A percentile compares a stretch with the other conserved stretches of the same genome.
phyloP scores from a whole-genome alignment of 2,888 invertebrate species.

The Idaea straminata region DNA sequence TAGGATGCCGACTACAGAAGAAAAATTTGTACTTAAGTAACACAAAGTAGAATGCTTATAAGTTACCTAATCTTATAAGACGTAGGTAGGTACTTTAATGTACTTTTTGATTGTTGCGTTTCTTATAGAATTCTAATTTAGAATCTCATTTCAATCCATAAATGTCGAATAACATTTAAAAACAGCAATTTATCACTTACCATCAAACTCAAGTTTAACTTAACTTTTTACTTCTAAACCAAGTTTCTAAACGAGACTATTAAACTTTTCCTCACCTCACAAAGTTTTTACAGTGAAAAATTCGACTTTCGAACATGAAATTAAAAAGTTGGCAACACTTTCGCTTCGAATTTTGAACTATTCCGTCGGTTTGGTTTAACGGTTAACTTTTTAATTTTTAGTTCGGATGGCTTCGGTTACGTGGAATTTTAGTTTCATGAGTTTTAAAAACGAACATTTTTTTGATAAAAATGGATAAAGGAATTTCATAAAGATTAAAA shows the following conservation, averaged over 20 bases:
- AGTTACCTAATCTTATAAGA: too few relatives aligned
- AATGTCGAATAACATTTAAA: neutral
- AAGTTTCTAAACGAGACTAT: slow-evolving; percentile 49
- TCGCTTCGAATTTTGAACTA: slow-evolving; percentile 66
- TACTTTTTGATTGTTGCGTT: too few relatives aligned
- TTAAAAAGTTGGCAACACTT: slow-evolving; percentile 73
- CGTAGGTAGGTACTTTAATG: too few relatives aligned
- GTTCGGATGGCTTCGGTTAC: slow-evolving; percentile 17
- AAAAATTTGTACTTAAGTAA: too few relatives aligned
- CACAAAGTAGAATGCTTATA: too few relatives aligned
- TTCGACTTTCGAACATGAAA: slow-evolving; percentile 64
- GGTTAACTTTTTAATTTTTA: slow-evolving; percentile 64
- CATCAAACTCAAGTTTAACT: slow-evolving; percentile 19
- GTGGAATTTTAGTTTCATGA: slow-evolving; percentile 29
- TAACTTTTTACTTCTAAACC: slow-evolving; percentile 31
- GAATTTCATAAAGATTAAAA: neutral
- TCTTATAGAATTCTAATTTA: too few relatives aligned
- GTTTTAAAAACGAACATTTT: slow-evolving; percentile 10
- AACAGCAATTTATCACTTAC: slow-evolving; percentile 24
- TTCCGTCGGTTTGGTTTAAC: slow-evolving; percentile 62
- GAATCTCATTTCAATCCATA: too few relatives aligned
- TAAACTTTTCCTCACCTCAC: slow-evolving; percentile 50
- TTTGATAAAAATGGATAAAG: neutral
- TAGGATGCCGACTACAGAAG: too few relatives aligned
- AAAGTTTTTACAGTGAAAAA: slow-evolving; percentile 58